Conservation (phyloP, 2,888 invertebrate genomes). For the Maniola hyperantus region DNA sequence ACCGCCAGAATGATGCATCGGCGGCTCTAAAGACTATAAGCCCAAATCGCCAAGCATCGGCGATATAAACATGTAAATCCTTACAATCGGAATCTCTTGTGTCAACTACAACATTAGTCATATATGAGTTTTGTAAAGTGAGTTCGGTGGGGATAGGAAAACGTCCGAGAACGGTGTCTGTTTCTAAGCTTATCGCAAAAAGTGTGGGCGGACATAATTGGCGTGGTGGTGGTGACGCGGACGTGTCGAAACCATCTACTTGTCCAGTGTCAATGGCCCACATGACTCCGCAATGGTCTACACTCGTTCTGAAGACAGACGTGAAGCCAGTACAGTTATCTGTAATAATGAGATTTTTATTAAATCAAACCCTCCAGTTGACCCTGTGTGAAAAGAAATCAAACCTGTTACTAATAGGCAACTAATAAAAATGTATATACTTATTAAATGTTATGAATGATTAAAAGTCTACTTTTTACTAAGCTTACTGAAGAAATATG, state of each 20-base stretch:
- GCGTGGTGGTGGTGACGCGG: too few relatives aligned
- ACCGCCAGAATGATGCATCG: slow-evolving; percentile 84
- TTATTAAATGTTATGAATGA: too few relatives aligned
- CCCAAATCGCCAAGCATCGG: slow-evolving; percentile 87
- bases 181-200: slow-evolving; percentile 87
- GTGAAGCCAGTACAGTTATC: slow-evolving; percentile 84
- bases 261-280: slow-evolving; percentile 93
- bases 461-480: too few relatives aligned
- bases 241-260: slow-evolving; percentile 85
- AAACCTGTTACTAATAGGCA: too few relatives aligned
- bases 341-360: too few relatives aligned
- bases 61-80: slow-evolving; percentile 85
- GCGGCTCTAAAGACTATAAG: slow-evolving; percentile 84
- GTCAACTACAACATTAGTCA: slow-evolving; percentile 86
- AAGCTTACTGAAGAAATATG: too few relatives aligned
- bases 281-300: slow-evolving; percentile 89
- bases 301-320: slow-evolving; percentile 89
- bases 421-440: too few relatives aligned
- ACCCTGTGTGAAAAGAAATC: too few relatives aligned
- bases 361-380: too few relatives aligned
- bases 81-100: slow-evolving; percentile 84
- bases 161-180: slow-evolving; percentile 83
- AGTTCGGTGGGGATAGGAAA: slow-evolving; percentile 86
- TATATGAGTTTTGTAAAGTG: slow-evolving; percentile 86
- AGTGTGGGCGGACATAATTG: slow-evolving; percentile 89